Evolutionary conservation across 92 coral and sea anemone species (phyloP), one percentile per base, ranked within the genome.

Genomic region (Epizoanthus scotinus): DNA sequence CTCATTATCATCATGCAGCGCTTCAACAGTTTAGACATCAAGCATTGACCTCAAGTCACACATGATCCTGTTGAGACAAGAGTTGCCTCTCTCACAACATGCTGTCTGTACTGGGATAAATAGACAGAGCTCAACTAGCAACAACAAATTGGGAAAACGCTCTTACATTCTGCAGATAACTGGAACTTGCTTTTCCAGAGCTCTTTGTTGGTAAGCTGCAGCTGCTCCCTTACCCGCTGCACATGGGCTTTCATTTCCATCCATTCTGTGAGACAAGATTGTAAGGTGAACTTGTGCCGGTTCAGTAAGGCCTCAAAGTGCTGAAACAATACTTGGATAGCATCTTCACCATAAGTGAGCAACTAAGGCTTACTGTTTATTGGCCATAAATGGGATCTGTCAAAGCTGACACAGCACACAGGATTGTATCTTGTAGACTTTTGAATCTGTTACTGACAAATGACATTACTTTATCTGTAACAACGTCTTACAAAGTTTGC

Each of bases 61-160:
- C 89, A 79, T 86, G 61, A 73, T 67, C 55, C 88, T 85, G 79
- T 80, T 86, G 25, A 80, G 75, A 67, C 90, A 81, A 31, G 67
- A 47, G 24, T 63, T 63, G 85, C 90, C 86, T 67, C 86, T 26
- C 58, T 86, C 83, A 65, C 71, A 67, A 36, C 89, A 85, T 9
- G 89, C 84, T 25, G 74, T 85, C 65, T 79, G 84, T 19, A 85
- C 89, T 5, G 82, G 89, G n/a, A 79, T 79, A 27, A 71, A 65
- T 27, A 78, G 88, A 20, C 88, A 78, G n/a, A 84, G 27, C 79
- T 84, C 78, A 14, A 38, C 73, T 19, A 77, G 27, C 44, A 74
- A 36, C 20, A 79, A 58, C 18, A 85, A 34, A 71, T 78, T 78
- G 67, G 81, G 77, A 70, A 70, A 85, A 70, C 85, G 82, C 65